A percentile compares a stretch with the other conserved stretches of the same genome.
phyloP scores from a whole-genome alignment of 2,888 invertebrate species.

The Leptinotarsa juncta region DNA sequence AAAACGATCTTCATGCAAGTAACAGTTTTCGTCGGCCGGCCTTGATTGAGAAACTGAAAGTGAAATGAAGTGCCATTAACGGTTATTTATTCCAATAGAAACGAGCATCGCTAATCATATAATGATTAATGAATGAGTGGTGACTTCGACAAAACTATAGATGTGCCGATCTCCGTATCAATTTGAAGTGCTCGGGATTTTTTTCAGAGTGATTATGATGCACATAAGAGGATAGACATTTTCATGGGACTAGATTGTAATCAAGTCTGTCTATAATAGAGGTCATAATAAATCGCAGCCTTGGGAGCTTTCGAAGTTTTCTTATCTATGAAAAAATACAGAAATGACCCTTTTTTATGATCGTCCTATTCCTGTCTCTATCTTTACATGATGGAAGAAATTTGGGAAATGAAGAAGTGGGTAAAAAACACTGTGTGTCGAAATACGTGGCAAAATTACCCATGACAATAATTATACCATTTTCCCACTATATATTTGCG shows the following conservation, averaged over 20 bases:
- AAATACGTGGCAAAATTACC: too few species aligned
- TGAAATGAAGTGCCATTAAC: conserved; percentile 19
- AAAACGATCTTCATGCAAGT: background rate
- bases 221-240: background rate
- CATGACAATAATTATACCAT: too few species aligned
- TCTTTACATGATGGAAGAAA: too few species aligned
- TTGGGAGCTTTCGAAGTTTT: background rate
- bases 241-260: background rate
- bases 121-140: conserved; percentile 12
- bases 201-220: conserved; percentile 8
- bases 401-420: too few species aligned
- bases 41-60: conserved; percentile 21
- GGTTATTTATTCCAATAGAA: conserved; percentile 19
- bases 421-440: too few species aligned
- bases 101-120: conserved; percentile 11
- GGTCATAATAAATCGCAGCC: background rate
- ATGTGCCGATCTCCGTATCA: conserved; percentile 17
- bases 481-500: too few species aligned
- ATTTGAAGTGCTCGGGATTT: conserved; percentile 6
- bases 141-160: conserved; percentile 13
- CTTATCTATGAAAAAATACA: background rate
- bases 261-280: background rate
- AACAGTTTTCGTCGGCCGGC: conserved; percentile 13
- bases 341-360: too few species aligned
- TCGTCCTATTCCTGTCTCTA: too few species aligned